These are phyloP conservation scores for Zeus faber DNA, from an alignment of 2,113 vertebrate species.

Conservation along the genomic window DNA sequence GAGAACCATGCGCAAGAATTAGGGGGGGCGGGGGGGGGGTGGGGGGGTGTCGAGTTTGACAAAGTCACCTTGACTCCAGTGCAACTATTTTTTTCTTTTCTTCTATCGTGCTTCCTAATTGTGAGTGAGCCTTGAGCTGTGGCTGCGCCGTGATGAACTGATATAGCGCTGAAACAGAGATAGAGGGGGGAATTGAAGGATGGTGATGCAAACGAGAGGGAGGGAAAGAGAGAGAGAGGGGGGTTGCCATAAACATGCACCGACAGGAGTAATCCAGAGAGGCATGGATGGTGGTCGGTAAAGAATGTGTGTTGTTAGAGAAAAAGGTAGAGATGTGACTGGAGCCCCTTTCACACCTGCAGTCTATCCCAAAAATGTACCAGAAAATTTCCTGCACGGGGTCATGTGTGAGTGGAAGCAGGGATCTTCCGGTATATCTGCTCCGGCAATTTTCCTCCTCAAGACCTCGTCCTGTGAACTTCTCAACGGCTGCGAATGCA, in stretches of 20 bases:
- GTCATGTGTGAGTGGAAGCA: too few species aligned
- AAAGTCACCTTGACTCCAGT: slow-evolving; percentile 57
- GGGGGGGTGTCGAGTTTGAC: slow-evolving; percentile 54
- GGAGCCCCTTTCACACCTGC: too few species aligned
- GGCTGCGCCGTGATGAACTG: slow-evolving; percentile 4
- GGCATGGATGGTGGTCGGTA: neutral
- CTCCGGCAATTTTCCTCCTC: too few species aligned
- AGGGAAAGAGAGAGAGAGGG: slow-evolving; percentile 1
- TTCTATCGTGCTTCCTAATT: slow-evolving; percentile 47
- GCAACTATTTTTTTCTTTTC: slow-evolving; percentile 43
- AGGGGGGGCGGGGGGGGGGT: slow-evolving; percentile 30
- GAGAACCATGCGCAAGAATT: too few species aligned
- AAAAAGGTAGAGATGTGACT: neutral
- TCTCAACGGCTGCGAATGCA: too few species aligned
- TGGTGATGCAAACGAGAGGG: neutral
- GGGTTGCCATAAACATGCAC: too few species aligned
- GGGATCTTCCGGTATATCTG: too few species aligned
- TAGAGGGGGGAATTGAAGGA: neutral
- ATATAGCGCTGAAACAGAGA: slow-evolving; percentile 22
- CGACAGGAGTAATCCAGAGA: neutral
- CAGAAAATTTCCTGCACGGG: too few species aligned
- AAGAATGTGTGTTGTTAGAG: slow-evolving; percentile 33
- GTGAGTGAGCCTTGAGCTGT: slow-evolving; percentile 26
- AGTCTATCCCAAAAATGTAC: too few species aligned
- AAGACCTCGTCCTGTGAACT: too few species aligned